phyloP scores from a whole-genome alignment of 2,113 vertebrate genomes.

The human (Homo sapiens) region DNA sequence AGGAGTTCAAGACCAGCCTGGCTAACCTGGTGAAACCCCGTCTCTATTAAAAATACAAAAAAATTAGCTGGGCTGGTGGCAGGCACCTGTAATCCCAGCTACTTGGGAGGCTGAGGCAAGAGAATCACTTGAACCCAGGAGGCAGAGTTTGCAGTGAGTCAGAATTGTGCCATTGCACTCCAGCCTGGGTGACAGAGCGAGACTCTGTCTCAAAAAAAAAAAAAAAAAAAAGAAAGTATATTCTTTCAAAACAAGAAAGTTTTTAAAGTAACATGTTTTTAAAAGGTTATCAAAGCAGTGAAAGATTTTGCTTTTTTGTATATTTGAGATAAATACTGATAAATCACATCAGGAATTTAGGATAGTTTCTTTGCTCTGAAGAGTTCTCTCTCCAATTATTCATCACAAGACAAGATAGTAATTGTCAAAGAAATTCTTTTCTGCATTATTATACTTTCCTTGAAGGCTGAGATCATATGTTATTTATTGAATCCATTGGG shows the following conservation, averaged over 20 bases:
- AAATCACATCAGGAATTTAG: background rate
- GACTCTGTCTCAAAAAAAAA: too few relatives aligned
- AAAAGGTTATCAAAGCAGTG: background rate
- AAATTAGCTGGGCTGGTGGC: too few relatives aligned
- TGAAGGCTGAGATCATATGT: background rate
- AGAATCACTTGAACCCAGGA: too few relatives aligned
- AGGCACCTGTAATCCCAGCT: too few relatives aligned
- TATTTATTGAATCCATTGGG: background rate
- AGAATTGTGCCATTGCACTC: too few relatives aligned
- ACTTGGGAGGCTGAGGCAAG: too few relatives aligned
- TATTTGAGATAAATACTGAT: background rate
- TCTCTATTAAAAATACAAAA: too few relatives aligned
- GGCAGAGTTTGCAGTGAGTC: too few relatives aligned
- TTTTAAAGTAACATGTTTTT: background rate
- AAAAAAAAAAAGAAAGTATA: too few relatives aligned
- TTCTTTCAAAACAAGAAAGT: background rate
- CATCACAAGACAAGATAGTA: background rate
- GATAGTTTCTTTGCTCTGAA: constrained; percentile 8
- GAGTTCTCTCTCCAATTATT: background rate
- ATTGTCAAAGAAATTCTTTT: background rate
- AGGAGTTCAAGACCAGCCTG: too few relatives aligned
- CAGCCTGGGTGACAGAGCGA: too few relatives aligned
- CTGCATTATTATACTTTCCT: background rate
- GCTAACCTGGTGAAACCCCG: too few relatives aligned
- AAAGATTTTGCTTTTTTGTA: background rate